Evolutionary conservation across 2,888 invertebrate species (phyloP).

Genomic region (Steinernema scapterisci): DNA sequence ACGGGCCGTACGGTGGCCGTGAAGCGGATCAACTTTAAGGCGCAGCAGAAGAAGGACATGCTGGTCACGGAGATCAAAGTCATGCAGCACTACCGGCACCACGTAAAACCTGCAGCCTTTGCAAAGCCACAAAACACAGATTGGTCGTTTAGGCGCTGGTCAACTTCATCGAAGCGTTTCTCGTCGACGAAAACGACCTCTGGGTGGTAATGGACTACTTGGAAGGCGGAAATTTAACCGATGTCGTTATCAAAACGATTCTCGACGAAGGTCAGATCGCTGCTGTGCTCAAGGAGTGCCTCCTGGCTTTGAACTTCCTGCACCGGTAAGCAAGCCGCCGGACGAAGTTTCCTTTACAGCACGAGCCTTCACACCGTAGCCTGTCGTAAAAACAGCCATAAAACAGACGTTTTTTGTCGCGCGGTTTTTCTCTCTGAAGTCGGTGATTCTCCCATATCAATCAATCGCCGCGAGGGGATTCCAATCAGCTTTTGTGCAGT

Average conservation of each 20-base stretch:
- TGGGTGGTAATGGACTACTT: conserved; percentile 97
- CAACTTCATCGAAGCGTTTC: conserved; percentile 81
- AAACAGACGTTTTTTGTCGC: conserved; percentile 25
- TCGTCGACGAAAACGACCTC: conserved; percentile 77
- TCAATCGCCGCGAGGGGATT: conserved; percentile 24
- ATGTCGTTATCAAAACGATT: conserved; percentile 93
- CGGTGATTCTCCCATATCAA: conserved; percentile 13
- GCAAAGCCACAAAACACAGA: not conserved
- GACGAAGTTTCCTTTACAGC: not conserved
- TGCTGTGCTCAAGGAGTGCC: conserved; percentile 84
- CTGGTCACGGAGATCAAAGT: conserved; percentile 90
- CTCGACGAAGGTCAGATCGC: conserved; percentile 97
- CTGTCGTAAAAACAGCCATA: not conserved
- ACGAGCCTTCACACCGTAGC: not conserved
- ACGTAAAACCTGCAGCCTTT: conserved; percentile 64
- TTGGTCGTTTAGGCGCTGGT: conserved; percentile 78
- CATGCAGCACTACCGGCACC: conserved; percentile 86
- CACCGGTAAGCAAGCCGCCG: conserved; percentile 71
- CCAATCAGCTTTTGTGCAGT: not conserved
- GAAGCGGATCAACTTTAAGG: conserved; percentile 91
- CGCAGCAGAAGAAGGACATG: conserved; percentile 92
- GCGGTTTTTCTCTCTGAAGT: conserved; percentile 1
- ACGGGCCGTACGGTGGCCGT: conserved; percentile 80
- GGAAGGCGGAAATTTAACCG: conserved; percentile 91
- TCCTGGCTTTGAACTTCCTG: conserved; percentile 86